Evolutionary conservation across 2,888 invertebrate genomes (phyloP).

Genomic region (Actias luna): DNA sequence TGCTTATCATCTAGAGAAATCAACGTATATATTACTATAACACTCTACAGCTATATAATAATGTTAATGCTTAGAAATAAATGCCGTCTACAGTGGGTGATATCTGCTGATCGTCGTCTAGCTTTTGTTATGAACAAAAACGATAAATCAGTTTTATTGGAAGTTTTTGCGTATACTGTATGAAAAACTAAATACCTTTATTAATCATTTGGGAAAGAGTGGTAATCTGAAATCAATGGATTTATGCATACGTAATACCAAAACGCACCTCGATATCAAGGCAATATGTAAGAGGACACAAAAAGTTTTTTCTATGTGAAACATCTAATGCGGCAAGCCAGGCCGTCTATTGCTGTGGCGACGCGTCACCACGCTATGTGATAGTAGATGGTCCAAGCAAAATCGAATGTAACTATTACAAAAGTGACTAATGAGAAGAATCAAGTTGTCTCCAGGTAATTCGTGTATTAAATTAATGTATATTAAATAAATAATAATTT

Average conservation of each 20-base stretch:
- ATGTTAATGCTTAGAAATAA: slow-evolving; percentile 79
- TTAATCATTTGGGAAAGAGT: not conserved
- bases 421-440: too few relatives aligned
- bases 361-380: too few relatives aligned
- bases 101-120: slow-evolving; percentile 39
- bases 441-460: too few relatives aligned
- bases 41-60: slow-evolving; percentile 56
- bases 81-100: slow-evolving; percentile 72
- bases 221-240: not conserved
- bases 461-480: not conserved
- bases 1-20: slow-evolving; percentile 74
- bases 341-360: too few relatives aligned
- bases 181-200: not conserved
- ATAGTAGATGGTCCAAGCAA: too few relatives aligned
- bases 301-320: too few relatives aligned
- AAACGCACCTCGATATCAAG: not conserved
- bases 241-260: not conserved
- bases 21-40: slow-evolving; percentile 81
- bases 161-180: not conserved
- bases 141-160: not conserved
- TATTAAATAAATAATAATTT: too few relatives aligned
- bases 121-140: too few relatives aligned
- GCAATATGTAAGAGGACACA: too few relatives aligned
- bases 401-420: too few relatives aligned
- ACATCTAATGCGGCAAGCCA: too few relatives aligned